Conservation (phyloP, 2,113 vertebrate species). For the Nannospalax galili region DNA sequence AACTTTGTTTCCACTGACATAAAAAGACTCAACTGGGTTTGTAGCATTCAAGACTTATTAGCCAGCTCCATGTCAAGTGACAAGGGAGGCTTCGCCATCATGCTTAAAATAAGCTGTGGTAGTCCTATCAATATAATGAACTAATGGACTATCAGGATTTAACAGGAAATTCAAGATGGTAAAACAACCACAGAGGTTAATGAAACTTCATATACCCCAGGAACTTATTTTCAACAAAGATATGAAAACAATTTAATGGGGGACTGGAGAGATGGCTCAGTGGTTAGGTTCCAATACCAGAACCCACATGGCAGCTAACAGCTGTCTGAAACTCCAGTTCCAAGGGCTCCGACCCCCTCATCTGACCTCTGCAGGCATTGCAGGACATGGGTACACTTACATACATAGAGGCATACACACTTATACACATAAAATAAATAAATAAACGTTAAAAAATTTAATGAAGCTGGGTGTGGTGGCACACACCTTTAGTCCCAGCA, state of each 20-base stretch:
- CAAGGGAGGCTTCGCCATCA: background rate
- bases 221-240: background rate
- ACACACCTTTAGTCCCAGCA: too few relatives aligned
- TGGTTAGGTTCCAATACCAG: too few relatives aligned
- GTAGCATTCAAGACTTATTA: background rate
- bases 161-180: background rate
- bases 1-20: background rate
- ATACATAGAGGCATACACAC: too few relatives aligned
- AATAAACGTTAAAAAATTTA: background rate
- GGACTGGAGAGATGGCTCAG: too few relatives aligned
- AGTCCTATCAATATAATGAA: background rate
- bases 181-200: background rate
- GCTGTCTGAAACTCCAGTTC: too few relatives aligned
- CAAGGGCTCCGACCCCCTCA: too few relatives aligned
- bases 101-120: background rate
- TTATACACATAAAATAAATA: too few relatives aligned
- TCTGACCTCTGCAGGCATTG: too few relatives aligned
- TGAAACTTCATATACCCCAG: background rate
- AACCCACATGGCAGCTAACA: too few relatives aligned
- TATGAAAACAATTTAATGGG: background rate
- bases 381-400: too few relatives aligned
- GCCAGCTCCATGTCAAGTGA: background rate
- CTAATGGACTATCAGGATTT: background rate
- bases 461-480: too few relatives aligned
- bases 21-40: background rate